These are phyloP conservation scores for Eulemur rufifrons DNA, from an alignment of 2,113 vertebrate genomes.

Conservation along the genomic window DNA sequence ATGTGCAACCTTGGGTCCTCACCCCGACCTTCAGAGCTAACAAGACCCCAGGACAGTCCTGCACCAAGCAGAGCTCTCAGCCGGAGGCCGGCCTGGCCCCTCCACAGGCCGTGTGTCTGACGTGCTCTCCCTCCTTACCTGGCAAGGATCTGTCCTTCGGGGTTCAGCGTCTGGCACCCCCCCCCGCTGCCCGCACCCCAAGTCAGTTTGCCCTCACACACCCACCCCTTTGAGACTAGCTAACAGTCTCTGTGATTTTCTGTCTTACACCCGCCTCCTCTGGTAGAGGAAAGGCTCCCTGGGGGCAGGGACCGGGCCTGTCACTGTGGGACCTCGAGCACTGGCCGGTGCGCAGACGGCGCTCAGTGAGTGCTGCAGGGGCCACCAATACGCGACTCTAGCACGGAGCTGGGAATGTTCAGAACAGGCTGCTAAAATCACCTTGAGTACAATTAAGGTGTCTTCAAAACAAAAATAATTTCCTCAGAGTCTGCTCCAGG, in stretches of 20 bases:
- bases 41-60: background rate
- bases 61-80: background rate
- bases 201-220: background rate
- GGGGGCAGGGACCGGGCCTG: background rate
- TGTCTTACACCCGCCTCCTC: background rate
- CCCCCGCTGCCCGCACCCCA: no score
- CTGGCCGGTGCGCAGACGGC: background rate
- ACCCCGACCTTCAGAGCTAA: background rate
- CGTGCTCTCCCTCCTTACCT: background rate
- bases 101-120: background rate
- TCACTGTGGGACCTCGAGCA: background rate
- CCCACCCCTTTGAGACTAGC: background rate
- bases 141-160: background rate
- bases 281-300: background rate
- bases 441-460: background rate
- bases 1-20: fast-evolving
- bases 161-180: background rate
- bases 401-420: background rate
- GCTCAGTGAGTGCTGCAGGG: background rate
- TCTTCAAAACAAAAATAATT: background rate
- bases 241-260: background rate
- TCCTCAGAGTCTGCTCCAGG: background rate
- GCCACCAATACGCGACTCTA: fast-evolving
- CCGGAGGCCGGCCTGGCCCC: background rate
- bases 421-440: background rate